Conservation (phyloP, 2,888 invertebrate genomes). For the Anaspis maculata region DNA sequence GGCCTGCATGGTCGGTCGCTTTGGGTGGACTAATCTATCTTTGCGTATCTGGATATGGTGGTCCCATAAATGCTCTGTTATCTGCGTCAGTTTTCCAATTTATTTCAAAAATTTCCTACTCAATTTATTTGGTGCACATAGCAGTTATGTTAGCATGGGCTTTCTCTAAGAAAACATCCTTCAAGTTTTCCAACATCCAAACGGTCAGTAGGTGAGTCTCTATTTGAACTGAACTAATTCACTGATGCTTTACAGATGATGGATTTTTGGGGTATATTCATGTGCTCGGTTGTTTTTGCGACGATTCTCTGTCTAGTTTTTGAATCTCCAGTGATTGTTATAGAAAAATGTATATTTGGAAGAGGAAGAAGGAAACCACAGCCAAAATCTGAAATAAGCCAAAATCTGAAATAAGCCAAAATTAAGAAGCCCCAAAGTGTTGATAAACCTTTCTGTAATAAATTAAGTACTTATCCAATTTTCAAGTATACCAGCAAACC, state of each 20-base stretch:
- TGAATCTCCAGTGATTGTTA: conserved; percentile 10
- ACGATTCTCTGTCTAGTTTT: conserved; percentile 6
- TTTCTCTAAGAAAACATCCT: conserved; percentile 4
- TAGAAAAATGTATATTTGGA: not conserved
- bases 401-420: too few relatives aligned
- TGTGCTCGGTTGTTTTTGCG: conserved; percentile 2
- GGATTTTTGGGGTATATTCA: conserved; percentile 10
- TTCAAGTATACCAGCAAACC: too few relatives aligned
- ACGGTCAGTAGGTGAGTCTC: conserved; percentile 6
- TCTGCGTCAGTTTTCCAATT: conserved; percentile 13
- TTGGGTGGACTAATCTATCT: conserved; percentile 5
- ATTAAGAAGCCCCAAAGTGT: too few relatives aligned
- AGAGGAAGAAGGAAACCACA: too few relatives aligned
- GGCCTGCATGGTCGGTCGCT: conserved; percentile 8
- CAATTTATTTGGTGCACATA: conserved; percentile 13
- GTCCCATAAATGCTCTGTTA: conserved; percentile 10
- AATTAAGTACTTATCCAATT: too few relatives aligned
- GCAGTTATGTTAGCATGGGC: conserved; percentile 4
- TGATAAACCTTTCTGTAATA: too few relatives aligned
- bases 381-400: too few relatives aligned
- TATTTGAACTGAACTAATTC: not conserved
- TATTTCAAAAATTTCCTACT: conserved; percentile 11
- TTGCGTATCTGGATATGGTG: conserved; percentile 5
- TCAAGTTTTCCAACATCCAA: conserved; percentile 5
- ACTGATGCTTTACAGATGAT: conserved; percentile 4